Base-by-base conservation (phyloP, 2,888 invertebrate species). In the Stramonita haemastoma region DNA sequence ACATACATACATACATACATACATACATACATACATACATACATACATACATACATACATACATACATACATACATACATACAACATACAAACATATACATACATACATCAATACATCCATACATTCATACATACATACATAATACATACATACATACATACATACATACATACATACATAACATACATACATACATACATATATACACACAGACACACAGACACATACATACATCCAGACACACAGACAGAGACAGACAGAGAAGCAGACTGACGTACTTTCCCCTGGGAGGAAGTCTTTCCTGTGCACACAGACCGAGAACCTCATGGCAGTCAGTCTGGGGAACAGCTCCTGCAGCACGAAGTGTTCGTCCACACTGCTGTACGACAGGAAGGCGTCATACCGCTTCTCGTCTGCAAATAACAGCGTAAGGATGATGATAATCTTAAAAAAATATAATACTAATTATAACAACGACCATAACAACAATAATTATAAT, bases 371-470 rank as follows among this genome's bases (percentile, higher is more conserved):
- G 79, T 91, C 92, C 19, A 92, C 87, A 1, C 93, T 93, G 86
- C 92, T 92, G 90, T 93, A 94, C 17, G 94, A 94, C 15, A 94
- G 91, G 84, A 94, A 94, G 29, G 94, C 94, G 66, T 94, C 94
- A 86, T 91, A 94, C 46, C 91, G 81, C 79, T 93, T 93, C 19
- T 92, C 91, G 91, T 94, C 94, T 94, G 92, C 4, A 36, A 11
- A 8, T 8, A 8, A 46, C 8, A 46, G 46, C 46, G 46, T 5
- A 46, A 46, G 46, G 8, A 46, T 8, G 4, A 46, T 46, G 46
- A 8, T 46, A 11, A 77, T 66, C 6, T 6, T 46, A 46, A 8
- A 46, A 46, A 8, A n/a, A n/a, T n/a, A 46, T 46, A 8, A 46
- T 46, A 46, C 4, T 46, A 46, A 8, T 46, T 2, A 46, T 46